Conservation (phyloP, 2,113 vertebrate species). For the Cichladusa arquata region DNA sequence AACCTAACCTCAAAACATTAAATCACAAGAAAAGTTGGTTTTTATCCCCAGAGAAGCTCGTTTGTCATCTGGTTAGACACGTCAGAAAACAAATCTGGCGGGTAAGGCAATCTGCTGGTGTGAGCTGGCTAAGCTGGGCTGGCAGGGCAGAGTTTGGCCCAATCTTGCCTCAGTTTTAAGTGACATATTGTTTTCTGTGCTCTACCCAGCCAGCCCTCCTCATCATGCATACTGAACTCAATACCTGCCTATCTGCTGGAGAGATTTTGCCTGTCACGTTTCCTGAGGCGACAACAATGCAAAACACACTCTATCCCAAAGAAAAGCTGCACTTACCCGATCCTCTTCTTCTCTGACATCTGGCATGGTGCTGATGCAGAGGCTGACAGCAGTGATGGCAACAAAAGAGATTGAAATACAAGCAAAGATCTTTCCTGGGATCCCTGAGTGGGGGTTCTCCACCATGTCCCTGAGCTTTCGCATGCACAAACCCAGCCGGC, state of each 20-base stretch:
- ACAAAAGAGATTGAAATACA: constrained; percentile 92
- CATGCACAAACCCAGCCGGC: constrained; percentile 75
- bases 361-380: constrained; percentile 97
- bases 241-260: not conserved
- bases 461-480: constrained; percentile 88
- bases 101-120: not conserved
- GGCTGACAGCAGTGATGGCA: constrained; percentile 91
- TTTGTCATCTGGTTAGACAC: not conserved
- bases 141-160: not conserved
- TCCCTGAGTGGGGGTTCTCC: constrained; percentile 91
- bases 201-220: not conserved
- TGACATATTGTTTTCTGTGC: not conserved
- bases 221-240: not conserved
- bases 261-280: not conserved
- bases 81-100: not conserved
- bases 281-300: not conserved
- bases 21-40: not conserved
- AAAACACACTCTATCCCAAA: not conserved
- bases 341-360: constrained; percentile 94
- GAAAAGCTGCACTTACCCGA: constrained; percentile 79
- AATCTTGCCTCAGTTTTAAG: not conserved
- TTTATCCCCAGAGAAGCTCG: not conserved
- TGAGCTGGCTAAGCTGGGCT: not conserved
- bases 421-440: constrained; percentile 94
- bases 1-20: not conserved